Conservation (phyloP, 1,140 invertebrate species). For the Pteromalus puparum region DNA sequence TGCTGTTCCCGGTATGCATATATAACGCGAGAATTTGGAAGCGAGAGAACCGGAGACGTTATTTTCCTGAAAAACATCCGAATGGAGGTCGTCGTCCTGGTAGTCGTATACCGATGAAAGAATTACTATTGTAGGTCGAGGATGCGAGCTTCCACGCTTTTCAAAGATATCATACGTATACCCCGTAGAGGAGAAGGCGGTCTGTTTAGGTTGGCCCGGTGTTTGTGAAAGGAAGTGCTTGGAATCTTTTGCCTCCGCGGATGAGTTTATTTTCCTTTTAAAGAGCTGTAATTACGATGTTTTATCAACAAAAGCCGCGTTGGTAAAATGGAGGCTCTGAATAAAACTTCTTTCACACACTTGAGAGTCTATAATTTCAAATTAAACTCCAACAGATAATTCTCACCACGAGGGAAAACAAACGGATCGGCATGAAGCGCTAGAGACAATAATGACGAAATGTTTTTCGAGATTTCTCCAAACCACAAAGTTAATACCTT, state of each 20-base stretch:
- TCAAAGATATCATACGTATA: background rate
- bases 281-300: slow-evolving; percentile 20
- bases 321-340: background rate
- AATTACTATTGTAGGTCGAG: slow-evolving; percentile 11
- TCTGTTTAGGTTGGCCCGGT: slow-evolving; percentile 11
- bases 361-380: slow-evolving; percentile 28
- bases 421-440: background rate
- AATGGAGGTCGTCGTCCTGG: background rate
- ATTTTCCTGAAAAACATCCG: slow-evolving; percentile 21
- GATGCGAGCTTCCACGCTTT: background rate
- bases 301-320: slow-evolving; percentile 24
- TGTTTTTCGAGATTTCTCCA: too few species aligned
- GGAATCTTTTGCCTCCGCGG: background rate
- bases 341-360: slow-evolving; percentile 3
- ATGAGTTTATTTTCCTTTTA: slow-evolving; percentile 35
- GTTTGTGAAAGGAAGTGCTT: slow-evolving; percentile 33
- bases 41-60: background rate
- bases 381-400: background rate
- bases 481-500: too few species aligned
- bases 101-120: background rate
- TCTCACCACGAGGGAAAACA: background rate
- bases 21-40: background rate
- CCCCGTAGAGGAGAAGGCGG: background rate
- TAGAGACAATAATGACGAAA: too few species aligned
- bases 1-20: background rate